Base-by-base conservation (phyloP, 2,113 vertebrate species). In the Stigmatopora argus region DNA sequence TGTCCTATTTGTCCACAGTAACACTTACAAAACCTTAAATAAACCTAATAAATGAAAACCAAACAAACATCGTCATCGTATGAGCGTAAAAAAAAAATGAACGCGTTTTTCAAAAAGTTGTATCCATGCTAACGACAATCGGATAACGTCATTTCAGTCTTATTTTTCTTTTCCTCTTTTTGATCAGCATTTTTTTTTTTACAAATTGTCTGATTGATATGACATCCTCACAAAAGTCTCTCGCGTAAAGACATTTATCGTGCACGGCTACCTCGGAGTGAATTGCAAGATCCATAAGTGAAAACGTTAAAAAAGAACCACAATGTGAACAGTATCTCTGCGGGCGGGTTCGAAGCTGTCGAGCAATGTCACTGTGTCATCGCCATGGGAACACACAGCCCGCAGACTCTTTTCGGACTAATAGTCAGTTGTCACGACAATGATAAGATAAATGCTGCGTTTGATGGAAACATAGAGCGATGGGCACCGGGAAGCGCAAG, bases 401-500 rank as follows among this genome's bases (percentile, higher is more conserved):
- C 7, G 65, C 74, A 71, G 85, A 73, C 83, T 85, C 82, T 80
- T 82, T 61, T 81, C 77, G 80, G 81, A 87, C 86, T 89, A 91
- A 89, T 90, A 90, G 89, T 87, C 87, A 84, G 87, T 90, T 90
- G 90, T 91, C 89, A 90, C 81, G 85, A 80, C 86, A 85, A 87
- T 90, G 89, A 91, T 89, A 89, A 90, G 87, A 90, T 89, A 87
- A 91, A 89, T 86, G 89, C 78, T 79, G 78, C 67, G 81, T 88
- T 85, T 90, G 87, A 90, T 86, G 86, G 88, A 86, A 88, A 90
- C 86, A 87, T 81, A 76, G 83, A 80, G 87, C 65, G 86, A 91
- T 87, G 73, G 72, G 78, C 77, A 87, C 76, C 61, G 58, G 78
- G 83, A 83, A 82, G 82, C 77, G 82, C 71, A 62, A 85, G 86